Base-by-base conservation (phyloP, 1,140 invertebrate genomes). In the Bombus sylvicola region DNA sequence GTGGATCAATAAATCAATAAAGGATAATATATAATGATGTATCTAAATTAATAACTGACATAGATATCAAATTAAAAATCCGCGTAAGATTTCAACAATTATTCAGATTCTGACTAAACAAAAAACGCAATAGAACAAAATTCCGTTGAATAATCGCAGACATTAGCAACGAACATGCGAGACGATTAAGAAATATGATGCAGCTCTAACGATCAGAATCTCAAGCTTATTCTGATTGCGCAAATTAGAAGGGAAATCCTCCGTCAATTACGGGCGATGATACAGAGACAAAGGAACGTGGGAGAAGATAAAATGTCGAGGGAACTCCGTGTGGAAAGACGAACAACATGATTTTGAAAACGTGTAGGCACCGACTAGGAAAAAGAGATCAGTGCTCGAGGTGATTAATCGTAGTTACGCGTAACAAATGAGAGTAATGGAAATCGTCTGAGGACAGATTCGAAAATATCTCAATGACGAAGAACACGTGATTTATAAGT, bases 271-370 rank as follows among this genome's bases (percentile, higher is more conserved):
- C 73, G 64, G 18, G 25, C 13, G 71, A 64, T 43, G 34, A 47
- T 72, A 53, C 34, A 73, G 37, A 43, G 53, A 41, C 72, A 37
- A 31, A 66, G 43, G 28, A 15, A 79, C 53, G 39, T 10, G 28
- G 41, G 43, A 41, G 31, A 43, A 81, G 57, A 77, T 66, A 69
- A 77, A 77, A 83, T 77, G 68, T 76, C 37, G 34, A 10, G 53
- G 64, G 31, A 66, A 10, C 47, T 37, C 34, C 34, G 37, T 15
- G 28, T 3, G 53, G 10, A 22, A 62, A 59, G 41, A 57, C 53
- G 74, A 64, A 12, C 37, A 53, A 28, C 84, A 64, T 74, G 78
- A 90, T 89, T 90, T 90, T n/a, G 87, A 84, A 59, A 64, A 81
- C 59, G 59, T 66, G 80, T 81, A 34, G 73, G 47, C 12, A 43